Conservation (phyloP, 1,140 invertebrate genomes). For the Reticulitermes speratus region DNA sequence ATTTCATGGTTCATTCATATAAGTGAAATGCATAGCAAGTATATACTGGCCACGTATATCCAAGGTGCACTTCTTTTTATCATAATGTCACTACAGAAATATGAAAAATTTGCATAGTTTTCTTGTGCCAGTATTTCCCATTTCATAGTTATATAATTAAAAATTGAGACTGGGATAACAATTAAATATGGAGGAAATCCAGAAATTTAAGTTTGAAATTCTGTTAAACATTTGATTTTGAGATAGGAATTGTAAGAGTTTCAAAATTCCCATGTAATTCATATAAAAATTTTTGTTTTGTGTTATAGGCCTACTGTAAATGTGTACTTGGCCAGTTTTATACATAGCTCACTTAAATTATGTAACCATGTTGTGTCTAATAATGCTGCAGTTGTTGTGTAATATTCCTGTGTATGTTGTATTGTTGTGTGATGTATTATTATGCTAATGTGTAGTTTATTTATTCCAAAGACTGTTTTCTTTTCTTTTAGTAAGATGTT, state of each 20-base stretch:
- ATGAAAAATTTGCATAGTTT: too few species aligned
- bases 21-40: background rate
- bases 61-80: background rate
- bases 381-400: background rate
- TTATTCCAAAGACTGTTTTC: background rate
- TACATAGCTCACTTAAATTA: background rate
- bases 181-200: too few species aligned
- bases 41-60: background rate
- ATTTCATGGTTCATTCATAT: background rate
- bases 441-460: background rate
- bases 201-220: too few species aligned
- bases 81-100: too few species aligned
- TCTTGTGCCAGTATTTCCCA: too few species aligned
- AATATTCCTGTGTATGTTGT: background rate
- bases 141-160: too few species aligned
- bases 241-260: too few species aligned
- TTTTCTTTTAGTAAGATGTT: background rate
- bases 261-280: background rate
- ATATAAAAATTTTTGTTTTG: background rate
- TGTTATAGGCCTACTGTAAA: background rate
- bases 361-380: background rate
- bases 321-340: background rate
- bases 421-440: background rate
- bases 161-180: too few species aligned
- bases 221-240: too few species aligned